Conservation (phyloP, 2,113 vertebrate genomes). For the Melanerpes formicivorus region DNA sequence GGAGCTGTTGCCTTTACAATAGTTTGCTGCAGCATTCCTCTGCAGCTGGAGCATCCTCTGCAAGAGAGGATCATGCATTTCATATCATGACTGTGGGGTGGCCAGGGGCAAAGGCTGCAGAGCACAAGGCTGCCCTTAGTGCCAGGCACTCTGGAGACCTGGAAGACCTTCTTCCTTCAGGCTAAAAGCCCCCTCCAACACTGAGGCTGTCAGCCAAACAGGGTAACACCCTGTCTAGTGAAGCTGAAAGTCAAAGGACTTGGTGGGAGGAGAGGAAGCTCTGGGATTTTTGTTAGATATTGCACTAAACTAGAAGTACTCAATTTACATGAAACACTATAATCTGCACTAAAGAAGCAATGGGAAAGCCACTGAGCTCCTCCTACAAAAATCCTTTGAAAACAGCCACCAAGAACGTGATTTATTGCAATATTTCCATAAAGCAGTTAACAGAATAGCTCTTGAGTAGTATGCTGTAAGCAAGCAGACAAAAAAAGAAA, state of each 20-base stretch:
- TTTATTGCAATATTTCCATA: background rate
- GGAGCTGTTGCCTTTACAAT: background rate
- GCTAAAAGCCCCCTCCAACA: background rate
- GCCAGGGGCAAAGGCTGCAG: background rate
- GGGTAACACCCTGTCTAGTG: rapidly evolving
- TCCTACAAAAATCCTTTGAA: background rate
- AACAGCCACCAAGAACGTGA: background rate
- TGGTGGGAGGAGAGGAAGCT: background rate
- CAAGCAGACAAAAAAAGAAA: background rate
- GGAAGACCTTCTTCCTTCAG: rapidly evolving
- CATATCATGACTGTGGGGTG: background rate
- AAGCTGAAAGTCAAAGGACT: background rate
- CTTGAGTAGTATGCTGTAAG: background rate
- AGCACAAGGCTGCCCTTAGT: background rate
- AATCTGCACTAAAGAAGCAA: background rate
- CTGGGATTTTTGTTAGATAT: background rate
- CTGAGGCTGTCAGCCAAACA: background rate
- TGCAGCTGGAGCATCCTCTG: background rate
- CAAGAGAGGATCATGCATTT: background rate
- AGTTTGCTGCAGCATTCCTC: rapidly evolving
- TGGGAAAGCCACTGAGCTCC: background rate
- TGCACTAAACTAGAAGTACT: background rate
- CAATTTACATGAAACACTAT: background rate
- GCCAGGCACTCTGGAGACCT: background rate
- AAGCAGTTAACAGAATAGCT: background rate